Percentiles rank a stretch among this genome's conserved stretches.
These are phyloP conservation scores for Macquaria australasica DNA, from an alignment of 2,113 vertebrate genomes.

Conservation along the genomic window DNA sequence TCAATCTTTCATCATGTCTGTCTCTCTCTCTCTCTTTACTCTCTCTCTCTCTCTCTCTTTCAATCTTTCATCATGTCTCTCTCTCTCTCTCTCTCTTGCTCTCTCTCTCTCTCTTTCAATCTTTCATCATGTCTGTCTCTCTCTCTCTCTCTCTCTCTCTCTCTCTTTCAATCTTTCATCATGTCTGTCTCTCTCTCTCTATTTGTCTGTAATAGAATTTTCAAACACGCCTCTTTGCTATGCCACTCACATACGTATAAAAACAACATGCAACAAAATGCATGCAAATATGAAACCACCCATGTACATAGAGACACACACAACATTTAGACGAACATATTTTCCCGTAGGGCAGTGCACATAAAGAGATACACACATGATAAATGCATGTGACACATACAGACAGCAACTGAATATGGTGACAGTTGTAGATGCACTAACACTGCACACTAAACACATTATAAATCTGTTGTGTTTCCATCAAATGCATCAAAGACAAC, in stretches of 20 bases:
- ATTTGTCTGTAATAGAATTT: constrained; percentile 19
- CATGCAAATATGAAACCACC: background rate
- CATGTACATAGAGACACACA: background rate
- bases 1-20: background rate
- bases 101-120: background rate
- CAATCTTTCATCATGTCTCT: background rate
- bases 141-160: background rate
- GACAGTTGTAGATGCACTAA: too few species aligned
- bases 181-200: background rate
- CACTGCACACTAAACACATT: background rate
- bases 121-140: background rate
- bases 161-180: background rate
- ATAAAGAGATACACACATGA: background rate
- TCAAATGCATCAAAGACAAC: background rate
- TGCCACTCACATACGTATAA: background rate
- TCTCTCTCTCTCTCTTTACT: too few species aligned
- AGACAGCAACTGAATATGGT: too few species aligned
- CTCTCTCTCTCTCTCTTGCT: background rate
- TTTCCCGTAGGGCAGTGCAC: background rate
- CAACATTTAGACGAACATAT: background rate
- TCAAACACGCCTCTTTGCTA: constrained; percentile 18
- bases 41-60: background rate
- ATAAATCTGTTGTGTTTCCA: background rate
- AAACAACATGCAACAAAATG: constrained; percentile 4
- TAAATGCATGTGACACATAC: background rate